Conservation (phyloP, 2,113 vertebrate species). For the Toxotes chatareus region DNA sequence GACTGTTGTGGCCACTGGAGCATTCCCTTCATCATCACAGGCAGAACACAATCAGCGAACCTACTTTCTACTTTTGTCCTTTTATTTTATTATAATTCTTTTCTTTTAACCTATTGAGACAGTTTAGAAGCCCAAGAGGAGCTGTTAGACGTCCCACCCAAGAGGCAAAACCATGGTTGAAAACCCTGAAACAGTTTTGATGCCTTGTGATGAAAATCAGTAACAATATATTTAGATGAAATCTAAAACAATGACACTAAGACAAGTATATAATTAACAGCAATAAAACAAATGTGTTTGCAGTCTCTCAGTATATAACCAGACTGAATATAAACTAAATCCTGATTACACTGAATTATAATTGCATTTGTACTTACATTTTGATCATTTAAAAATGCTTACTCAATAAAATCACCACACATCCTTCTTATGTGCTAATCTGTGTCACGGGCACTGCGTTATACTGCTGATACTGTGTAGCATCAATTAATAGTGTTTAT, state of each 20-base stretch:
- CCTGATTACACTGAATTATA: background rate
- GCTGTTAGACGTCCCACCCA: background rate
- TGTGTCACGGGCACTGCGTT: background rate
- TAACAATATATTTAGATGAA: slow-evolving; percentile 2
- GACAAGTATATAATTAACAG: background rate
- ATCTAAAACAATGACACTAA: slow-evolving; percentile 2
- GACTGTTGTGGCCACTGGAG: slow-evolving; percentile 70
- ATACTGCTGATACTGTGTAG: background rate
- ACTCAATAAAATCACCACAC: slow-evolving; percentile 1
- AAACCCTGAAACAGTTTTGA: background rate
- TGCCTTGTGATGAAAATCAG: background rate
- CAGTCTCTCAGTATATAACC: background rate
- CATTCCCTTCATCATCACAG: slow-evolving; percentile 69
- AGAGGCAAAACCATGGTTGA: background rate
- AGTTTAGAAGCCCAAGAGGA: slow-evolving; percentile 3
- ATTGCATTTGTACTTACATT: background rate
- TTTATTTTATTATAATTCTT: slow-evolving; percentile 30
- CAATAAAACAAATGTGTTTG: background rate
- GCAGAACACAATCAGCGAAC: slow-evolving; percentile 69
- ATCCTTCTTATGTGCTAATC: slow-evolving; percentile 5
- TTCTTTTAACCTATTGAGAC: background rate
- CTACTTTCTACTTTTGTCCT: slow-evolving; percentile 49
- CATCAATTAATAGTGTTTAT: slow-evolving; percentile 34
- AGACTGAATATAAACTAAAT: background rate
- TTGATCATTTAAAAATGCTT: background rate